These are phyloP conservation scores for Brachynemurus nebulosus DNA, from an alignment of 2,888 invertebrate species.

Conservation along the genomic window DNA sequence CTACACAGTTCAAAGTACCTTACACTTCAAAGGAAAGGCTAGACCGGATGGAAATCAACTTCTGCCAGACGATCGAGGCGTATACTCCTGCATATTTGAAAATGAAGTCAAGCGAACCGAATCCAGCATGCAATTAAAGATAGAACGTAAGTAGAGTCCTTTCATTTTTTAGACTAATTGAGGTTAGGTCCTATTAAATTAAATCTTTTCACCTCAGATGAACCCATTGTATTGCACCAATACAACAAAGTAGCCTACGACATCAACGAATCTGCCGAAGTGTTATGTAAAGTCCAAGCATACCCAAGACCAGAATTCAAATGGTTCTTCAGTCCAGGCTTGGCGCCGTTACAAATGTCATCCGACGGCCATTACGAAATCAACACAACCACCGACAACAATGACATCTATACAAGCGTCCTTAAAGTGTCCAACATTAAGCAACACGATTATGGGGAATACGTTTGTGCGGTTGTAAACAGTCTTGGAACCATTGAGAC, in stretches of 20 bases:
- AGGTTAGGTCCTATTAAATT: neutral
- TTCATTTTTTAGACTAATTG: too few relatives aligned
- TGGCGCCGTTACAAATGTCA: constrained; percentile 59
- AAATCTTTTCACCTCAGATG: constrained; percentile 39
- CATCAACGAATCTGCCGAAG: constrained; percentile 68
- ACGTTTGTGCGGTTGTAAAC: constrained; percentile 78
- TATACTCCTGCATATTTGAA: constrained; percentile 76
- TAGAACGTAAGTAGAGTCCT: constrained; percentile 83
- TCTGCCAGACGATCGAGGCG: constrained; percentile 71
- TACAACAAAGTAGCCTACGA: constrained; percentile 84
- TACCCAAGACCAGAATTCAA: constrained; percentile 88
- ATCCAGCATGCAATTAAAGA: constrained; percentile 78
- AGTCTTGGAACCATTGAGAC: constrained; percentile 62
- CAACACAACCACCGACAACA: constrained; percentile 63
- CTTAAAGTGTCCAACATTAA: constrained; percentile 59
- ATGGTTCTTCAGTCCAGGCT: constrained; percentile 72
- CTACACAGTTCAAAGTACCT: constrained; percentile 67
- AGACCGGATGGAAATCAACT: constrained; percentile 63
- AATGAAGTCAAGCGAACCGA: constrained; percentile 82
- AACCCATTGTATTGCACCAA: constrained; percentile 73
- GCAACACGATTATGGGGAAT: constrained; percentile 81
- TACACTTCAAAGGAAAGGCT: constrained; percentile 67
- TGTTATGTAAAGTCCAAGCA: constrained; percentile 78
- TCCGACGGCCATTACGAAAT: constrained; percentile 79
- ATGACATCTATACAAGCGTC: constrained; percentile 74